Percentiles rank a stretch among this genome's conserved stretches.
These are phyloP conservation scores for Coendou prehensilis DNA, from an alignment of 2,797 vertebrate genomes.

Conservation along the genomic window DNA sequence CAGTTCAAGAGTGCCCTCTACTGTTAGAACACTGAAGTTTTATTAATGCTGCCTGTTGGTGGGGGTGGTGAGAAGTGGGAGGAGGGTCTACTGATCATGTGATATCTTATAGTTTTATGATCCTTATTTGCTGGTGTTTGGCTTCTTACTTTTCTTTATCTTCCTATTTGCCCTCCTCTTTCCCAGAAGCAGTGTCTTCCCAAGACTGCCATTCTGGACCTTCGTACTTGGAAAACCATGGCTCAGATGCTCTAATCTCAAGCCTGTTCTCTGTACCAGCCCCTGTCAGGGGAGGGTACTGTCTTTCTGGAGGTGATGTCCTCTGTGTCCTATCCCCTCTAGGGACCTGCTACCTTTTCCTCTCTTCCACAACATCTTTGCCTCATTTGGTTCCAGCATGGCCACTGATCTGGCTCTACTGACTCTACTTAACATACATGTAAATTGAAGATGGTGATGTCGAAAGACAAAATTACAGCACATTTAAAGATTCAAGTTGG, in stretches of 20 bases:
- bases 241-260: not conserved
- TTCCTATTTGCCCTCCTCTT: not conserved
- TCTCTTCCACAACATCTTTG: not conserved
- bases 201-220: not conserved
- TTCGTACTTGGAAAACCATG: not conserved
- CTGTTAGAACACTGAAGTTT: slow-evolving; percentile 63
- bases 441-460: not conserved
- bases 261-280: not conserved
- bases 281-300: not conserved
- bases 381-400: not conserved
- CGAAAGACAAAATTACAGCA: not conserved
- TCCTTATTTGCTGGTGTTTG: not conserved
- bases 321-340: not conserved
- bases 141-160: slow-evolving; percentile 34
- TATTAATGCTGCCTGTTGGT: not conserved
- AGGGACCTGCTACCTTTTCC: not conserved
- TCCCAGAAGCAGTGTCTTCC: not conserved
- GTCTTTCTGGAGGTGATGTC: not conserved
- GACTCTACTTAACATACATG: not conserved
- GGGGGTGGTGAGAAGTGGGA: not conserved
- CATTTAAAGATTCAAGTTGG: not conserved
- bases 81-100: not conserved
- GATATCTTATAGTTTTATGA: not conserved
- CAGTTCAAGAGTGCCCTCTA: slow-evolving; percentile 77
- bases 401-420: not conserved